These are phyloP conservation scores for Scartelaos histophorus DNA, from an alignment of 2,113 vertebrate genomes.

Conservation along the genomic window DNA sequence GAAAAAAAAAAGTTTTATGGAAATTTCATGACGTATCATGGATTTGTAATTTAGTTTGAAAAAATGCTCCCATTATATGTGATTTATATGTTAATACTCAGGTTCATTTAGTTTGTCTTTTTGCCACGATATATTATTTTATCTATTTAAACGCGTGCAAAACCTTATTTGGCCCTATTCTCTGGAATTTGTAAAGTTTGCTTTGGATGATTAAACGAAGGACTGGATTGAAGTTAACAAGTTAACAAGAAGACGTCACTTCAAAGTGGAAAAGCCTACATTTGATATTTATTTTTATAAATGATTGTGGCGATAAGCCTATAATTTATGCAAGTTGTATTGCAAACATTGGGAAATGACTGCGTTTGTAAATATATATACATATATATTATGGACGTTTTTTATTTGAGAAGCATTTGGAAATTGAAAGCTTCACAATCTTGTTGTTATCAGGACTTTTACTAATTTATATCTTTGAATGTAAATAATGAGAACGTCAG, in stretches of 20 bases:
- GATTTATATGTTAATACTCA: slow-evolving; percentile 95
- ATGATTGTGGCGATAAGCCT: slow-evolving; percentile 86
- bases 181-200: slow-evolving; percentile 85
- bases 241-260: slow-evolving; percentile 90
- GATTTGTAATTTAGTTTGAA: slow-evolving; percentile 71
- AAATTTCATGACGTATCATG: slow-evolving; percentile 73
- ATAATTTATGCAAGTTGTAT: slow-evolving; percentile 99
- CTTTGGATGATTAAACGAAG: slow-evolving; percentile 81
- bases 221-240: slow-evolving; percentile 84
- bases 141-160: slow-evolving; percentile 81
- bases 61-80: slow-evolving; percentile 86
- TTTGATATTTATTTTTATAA: slow-evolving; percentile 99
- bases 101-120: slow-evolving; percentile 91
- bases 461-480: slow-evolving; percentile 99
- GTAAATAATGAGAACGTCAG: slow-evolving; percentile 90
- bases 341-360: slow-evolving; percentile 90
- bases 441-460: slow-evolving; percentile 95
- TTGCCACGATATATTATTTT: slow-evolving; percentile 87
- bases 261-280: slow-evolving; percentile 92
- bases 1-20: neutral
- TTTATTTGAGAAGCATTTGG: slow-evolving; percentile 94
- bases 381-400: slow-evolving; percentile 81
- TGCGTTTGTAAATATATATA: slow-evolving; percentile 96
- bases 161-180: slow-evolving; percentile 78
- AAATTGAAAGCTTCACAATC: slow-evolving; percentile 83